Conservation (phyloP, 2,888 invertebrate genomes). For the Galerucella nymphaeae region DNA sequence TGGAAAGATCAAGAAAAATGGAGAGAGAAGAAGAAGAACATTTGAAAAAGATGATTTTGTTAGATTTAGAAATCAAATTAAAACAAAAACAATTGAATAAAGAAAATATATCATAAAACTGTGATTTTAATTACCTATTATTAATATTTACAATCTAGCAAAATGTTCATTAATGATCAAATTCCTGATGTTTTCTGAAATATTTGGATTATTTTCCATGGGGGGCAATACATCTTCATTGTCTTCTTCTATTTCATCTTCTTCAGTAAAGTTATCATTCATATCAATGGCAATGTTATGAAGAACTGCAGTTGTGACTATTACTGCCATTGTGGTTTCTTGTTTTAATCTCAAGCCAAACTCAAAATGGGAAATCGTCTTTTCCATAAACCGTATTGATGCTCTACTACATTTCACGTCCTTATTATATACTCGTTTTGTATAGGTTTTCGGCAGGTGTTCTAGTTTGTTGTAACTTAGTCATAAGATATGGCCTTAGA, state of each 20-base stretch:
- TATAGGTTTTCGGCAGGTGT: constrained; percentile 25
- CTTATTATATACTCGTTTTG: constrained; percentile 21
- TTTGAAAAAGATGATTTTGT: neutral
- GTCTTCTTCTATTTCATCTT: neutral
- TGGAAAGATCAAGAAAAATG: neutral
- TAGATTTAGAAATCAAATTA: neutral
- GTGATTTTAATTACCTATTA: neutral
- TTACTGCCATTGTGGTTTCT: neutral
- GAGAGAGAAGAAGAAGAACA: neutral
- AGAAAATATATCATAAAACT: too few relatives aligned
- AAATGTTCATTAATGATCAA: neutral
- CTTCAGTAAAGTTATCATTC: constrained; percentile 2
- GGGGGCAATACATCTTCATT: neutral
- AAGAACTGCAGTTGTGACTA: constrained; percentile 14
- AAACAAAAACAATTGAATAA: neutral
- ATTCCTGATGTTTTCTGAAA: neutral
- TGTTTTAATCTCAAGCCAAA: constrained; percentile 18
- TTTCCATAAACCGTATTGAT: too few relatives aligned
- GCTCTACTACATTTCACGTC: too few relatives aligned
- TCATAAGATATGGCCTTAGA: constrained; percentile 9
- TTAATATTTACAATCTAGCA: constrained; percentile 1
- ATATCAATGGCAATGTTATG: constrained; percentile 8
- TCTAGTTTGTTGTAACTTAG: constrained; percentile 1
- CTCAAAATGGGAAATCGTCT: constrained; percentile 11
- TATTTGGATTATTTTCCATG: neutral